Evolutionary conservation across 2,888 invertebrate species (phyloP), one percentile per base, ranked within the genome.

Genomic region (Eupelmus urozonus): DNA sequence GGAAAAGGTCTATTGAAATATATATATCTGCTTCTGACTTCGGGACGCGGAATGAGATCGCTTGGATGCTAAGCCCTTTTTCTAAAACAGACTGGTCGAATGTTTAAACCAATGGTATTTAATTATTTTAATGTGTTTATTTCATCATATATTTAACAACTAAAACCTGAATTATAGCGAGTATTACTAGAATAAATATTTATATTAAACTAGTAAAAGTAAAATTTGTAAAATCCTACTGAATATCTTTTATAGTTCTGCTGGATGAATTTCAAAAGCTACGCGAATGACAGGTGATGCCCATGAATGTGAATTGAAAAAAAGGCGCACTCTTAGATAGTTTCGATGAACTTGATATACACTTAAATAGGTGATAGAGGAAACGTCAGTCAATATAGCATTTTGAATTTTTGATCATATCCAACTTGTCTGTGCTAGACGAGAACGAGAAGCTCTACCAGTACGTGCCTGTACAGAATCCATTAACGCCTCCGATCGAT

Each of bases 341-440:
- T 62, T 27, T 40, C 34, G 1, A 27, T 49, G 5, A 40, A 60
- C 5, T 34, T 27, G 23, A 72, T 57, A 45, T 13, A 34, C 34
- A 34, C 34, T 3, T 34, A n/a, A 42, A 18, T 20, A 40, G 62
- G 62, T 27, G 29, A 57, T 45, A 16, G 60, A 74, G 40, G 57
- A 73, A 55, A 51, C n/a, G 74, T 74, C 74, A 67, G 20, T 74
- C 66, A 74, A 55, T 63, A 16, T 11, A n/a, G 42, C 13, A 40
- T 29, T 73, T 45, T 55, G 20, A 73, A 65, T 73, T 73, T 53
- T 45, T 25, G 63, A 73, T 73, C 27, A 7, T 42, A 63, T 60
- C 49, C 63, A 42, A 34, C 42, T 34, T 45, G 45, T 45, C 16
- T 34, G 34, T 55, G 34, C 29, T 23, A 27, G 23, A 55, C 9